Conservation (phyloP, 2,888 invertebrate genomes). For the Drosophila buzzatii region DNA sequence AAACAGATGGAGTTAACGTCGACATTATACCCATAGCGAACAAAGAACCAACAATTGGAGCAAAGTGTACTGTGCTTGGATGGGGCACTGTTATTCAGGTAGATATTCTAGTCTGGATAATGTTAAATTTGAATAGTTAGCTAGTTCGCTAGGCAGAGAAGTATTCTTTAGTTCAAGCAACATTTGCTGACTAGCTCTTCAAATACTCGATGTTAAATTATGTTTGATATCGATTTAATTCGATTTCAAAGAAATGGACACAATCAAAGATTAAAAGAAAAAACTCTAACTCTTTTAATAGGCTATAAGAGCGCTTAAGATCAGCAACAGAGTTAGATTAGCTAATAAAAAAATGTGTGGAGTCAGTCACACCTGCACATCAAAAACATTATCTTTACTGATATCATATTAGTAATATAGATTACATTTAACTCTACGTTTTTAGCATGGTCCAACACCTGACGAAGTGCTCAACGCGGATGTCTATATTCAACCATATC, state of each 20-base stretch:
- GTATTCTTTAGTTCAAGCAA: not conserved
- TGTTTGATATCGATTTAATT: not conserved
- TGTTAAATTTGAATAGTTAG: not conserved
- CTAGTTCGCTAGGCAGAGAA: not conserved
- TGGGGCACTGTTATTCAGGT: slow-evolving; percentile 72
- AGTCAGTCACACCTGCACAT: not conserved
- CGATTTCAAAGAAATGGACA: not conserved
- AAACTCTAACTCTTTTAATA: no score
- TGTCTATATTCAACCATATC: slow-evolving; percentile 31
- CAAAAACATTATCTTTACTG: not conserved
- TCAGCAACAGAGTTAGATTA: no score
- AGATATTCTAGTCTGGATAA: not conserved
- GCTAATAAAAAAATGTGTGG: no score
- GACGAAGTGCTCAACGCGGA: slow-evolving; percentile 65
- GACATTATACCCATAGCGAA: slow-evolving; percentile 25
- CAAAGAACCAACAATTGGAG: slow-evolving; percentile 1
- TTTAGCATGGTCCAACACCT: slow-evolving; percentile 60
- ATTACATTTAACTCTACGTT: not conserved
- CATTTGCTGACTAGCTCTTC: no score
- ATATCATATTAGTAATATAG: not conserved
- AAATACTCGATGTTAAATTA: not conserved
- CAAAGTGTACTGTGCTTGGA: slow-evolving; percentile 60
- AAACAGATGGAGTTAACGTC: not conserved
- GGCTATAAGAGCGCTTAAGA: no score
- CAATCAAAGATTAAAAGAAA: no score